Evolutionary conservation across 2,113 vertebrate species (phyloP), one percentile per base, ranked within the genome.

Genomic region (Rhinopomastus cyanomelas): DNA sequence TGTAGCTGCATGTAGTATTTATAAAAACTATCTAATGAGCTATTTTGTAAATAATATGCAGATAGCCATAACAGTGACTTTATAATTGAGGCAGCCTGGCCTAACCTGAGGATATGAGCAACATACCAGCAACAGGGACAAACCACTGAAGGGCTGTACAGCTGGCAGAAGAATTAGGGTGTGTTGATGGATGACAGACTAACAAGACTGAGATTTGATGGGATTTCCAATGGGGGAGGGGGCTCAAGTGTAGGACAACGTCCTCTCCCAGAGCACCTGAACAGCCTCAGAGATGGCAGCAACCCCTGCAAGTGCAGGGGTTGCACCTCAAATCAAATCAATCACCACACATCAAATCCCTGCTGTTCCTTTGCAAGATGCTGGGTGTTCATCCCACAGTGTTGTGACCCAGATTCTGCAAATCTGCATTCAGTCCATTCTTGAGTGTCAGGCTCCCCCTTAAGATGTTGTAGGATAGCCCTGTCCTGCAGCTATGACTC

Each of bases 11-110:
- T 94, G 74, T 20, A 91, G 95, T 91, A 92, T 95, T 94, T 88
- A 96, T 87, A 59, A 86, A 72, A 86, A 36, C 15, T 81, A 39
- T 48, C 8, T 89, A 90, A 91, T 81, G 61, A 86, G 69, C 30
- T 91, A 39, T 84, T 95, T 89, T 73, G 88, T 91, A 88, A 79
- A 95, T 85, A 89, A 75, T 34, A 78, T 68, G 77, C 80, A 88
- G 39, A 83, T 74, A 75, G 73, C 69, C 73, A 16, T 34, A 78
- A 42, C 62, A 57, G 42, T 11, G 46, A 81, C 53, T 85, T 91
- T 64, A 44, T 32, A 22, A 4, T 26, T 49, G 65, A 17, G 13
- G 32, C 46, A 84, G 66, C 37, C 69, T 8, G 19, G 32, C 25
- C 29, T 91, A 61, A 87, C 12, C 42, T 15, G 14, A 30, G 81